phyloP scores from a whole-genome alignment of 2,888 invertebrate genomes.

The Noctua pronuba region DNA sequence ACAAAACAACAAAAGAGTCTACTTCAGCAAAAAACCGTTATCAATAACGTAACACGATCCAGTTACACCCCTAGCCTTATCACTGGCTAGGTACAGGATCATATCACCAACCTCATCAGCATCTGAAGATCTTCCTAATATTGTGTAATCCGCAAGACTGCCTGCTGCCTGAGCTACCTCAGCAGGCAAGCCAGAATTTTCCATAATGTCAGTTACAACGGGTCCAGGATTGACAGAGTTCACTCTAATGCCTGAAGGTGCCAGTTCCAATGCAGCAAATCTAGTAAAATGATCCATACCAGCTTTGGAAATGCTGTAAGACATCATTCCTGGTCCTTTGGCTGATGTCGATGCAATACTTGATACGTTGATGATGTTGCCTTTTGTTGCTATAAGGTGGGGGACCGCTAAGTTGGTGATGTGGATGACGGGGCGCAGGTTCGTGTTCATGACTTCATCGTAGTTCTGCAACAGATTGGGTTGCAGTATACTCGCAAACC shows the following conservation, averaged over 20 bases:
- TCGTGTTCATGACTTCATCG: slow-evolving; percentile 67
- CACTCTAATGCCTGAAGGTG: slow-evolving; percentile 93
- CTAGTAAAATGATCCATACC: slow-evolving; percentile 72
- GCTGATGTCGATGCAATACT: slow-evolving; percentile 85
- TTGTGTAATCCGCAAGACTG: too few relatives aligned
- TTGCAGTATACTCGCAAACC: slow-evolving; percentile 42
- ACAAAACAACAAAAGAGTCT: background rate
- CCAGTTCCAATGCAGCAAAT: slow-evolving; percentile 91
- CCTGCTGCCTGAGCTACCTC: too few relatives aligned
- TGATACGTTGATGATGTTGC: slow-evolving; percentile 71
- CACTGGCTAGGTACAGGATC: slow-evolving; percentile 65
- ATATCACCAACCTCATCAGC: slow-evolving; percentile 56
- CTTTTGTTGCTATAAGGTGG: slow-evolving; percentile 67
- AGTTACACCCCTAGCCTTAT: slow-evolving; percentile 31
- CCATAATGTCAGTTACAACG: slow-evolving; percentile 87
- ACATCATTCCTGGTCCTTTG: slow-evolving; percentile 83
- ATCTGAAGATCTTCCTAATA: too few relatives aligned
- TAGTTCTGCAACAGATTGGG: slow-evolving; percentile 57
- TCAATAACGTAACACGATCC: slow-evolving; percentile 42
- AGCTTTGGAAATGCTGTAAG: slow-evolving; percentile 71
- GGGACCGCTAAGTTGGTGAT: slow-evolving; percentile 68
- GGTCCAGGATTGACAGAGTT: slow-evolving; percentile 72
- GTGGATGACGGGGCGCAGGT: slow-evolving; percentile 65
- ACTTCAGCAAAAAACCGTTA: slow-evolving; percentile 29
- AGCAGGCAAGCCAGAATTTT: background rate